Conservation (phyloP, 2,888 invertebrate genomes). For the Merodon equestris region DNA sequence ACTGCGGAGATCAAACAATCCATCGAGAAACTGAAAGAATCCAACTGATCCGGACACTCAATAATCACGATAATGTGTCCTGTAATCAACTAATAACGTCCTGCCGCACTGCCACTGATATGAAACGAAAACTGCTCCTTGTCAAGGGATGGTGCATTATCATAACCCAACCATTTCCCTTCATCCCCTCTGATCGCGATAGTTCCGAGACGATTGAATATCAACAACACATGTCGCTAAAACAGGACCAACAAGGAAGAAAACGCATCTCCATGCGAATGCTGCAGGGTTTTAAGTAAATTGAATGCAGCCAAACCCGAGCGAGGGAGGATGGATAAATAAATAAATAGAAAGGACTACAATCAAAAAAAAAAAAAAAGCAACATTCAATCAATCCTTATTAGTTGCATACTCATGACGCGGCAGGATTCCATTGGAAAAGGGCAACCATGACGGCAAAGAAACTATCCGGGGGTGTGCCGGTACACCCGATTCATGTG, state of each 20-base stretch:
- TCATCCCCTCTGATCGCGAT: conserved; percentile 46
- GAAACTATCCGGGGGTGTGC: conserved; percentile 40
- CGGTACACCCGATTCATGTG: background rate
- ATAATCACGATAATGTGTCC: conserved; percentile 80
- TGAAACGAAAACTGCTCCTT: conserved; percentile 56
- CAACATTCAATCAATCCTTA: conserved; percentile 62
- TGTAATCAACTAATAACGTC: conserved; percentile 80
- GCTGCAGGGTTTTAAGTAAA: conserved; percentile 57
- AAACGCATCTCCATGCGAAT: conserved; percentile 44
- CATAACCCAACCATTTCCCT: conserved; percentile 21
- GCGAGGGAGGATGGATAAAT: background rate
- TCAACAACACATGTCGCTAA: conserved; percentile 71
- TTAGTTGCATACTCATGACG: conserved; percentile 62
- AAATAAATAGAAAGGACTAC: background rate
- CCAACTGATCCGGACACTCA: conserved; percentile 72
- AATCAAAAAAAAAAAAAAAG: conserved; percentile 26
- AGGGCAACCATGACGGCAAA: conserved; percentile 37
- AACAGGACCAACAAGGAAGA: conserved; percentile 30
- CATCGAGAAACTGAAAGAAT: conserved; percentile 19
- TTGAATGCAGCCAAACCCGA: conserved; percentile 43
- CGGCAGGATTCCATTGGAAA: conserved; percentile 18
- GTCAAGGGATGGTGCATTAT: conserved; percentile 45
- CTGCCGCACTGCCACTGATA: conserved; percentile 12
- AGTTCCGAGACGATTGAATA: conserved; percentile 61
- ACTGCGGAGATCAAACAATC: conserved; percentile 48